Evolutionary conservation across 2,797 vertebrate species (phyloP).

Genomic region (Rhodeus uyekii): DNA sequence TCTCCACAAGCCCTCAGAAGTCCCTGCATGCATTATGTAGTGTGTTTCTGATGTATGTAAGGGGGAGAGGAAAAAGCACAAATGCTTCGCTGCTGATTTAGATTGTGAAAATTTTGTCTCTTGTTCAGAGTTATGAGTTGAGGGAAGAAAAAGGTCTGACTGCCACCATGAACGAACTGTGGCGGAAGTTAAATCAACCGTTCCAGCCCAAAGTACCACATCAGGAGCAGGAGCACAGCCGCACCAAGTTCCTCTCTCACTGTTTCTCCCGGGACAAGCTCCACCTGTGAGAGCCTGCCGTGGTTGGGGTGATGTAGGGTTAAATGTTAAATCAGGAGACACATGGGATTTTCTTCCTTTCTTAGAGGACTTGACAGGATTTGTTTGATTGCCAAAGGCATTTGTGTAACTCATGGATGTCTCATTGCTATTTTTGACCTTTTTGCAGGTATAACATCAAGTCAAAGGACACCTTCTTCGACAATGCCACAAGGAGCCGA

Average conservation of each 20-base stretch:
- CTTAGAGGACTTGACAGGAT: constrained; percentile 33
- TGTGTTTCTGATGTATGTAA: constrained; percentile 12
- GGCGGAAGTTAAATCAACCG: constrained; percentile 86
- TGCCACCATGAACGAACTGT: constrained; percentile 80
- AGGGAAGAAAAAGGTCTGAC: constrained; percentile 86
- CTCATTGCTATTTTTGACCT: constrained; percentile 27
- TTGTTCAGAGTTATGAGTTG: constrained; percentile 87
- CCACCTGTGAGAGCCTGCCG: constrained; percentile 84
- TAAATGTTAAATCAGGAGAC: constrained; percentile 6
- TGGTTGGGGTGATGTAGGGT: neutral
- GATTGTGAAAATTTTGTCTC: neutral
- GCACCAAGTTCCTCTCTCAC: constrained; percentile 83
- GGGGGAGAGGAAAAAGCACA: neutral
- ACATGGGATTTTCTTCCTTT: constrained; percentile 1
- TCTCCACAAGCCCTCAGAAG: neutral
- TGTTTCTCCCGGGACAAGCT: constrained; percentile 96
- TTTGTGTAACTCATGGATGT: constrained; percentile 27
- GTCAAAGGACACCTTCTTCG: constrained; percentile 95
- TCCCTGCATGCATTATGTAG: neutral
- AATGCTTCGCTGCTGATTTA: neutral
- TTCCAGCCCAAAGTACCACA: constrained; percentile 89
- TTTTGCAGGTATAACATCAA: constrained; percentile 88
- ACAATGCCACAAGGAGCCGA: constrained; percentile 91
- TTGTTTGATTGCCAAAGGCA: constrained; percentile 33
- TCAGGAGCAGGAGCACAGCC: constrained; percentile 76